phyloP scores from a whole-genome alignment of 1,140 invertebrate species.

The Hermetia illucens region DNA sequence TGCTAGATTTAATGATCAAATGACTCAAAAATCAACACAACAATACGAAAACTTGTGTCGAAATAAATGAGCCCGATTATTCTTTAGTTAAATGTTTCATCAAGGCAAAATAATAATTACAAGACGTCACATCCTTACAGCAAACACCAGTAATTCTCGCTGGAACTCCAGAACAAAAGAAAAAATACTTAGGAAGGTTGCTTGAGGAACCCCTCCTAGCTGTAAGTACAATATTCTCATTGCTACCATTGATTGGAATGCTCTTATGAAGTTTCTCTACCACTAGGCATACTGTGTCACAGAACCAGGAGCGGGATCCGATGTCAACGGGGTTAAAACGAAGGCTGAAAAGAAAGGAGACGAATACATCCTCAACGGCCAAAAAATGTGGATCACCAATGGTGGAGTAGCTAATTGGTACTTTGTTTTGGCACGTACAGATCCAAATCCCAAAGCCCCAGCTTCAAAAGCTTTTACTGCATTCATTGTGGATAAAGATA shows the following conservation, averaged over 20 bases:
- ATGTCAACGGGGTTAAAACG: slow-evolving; percentile 76
- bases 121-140: slow-evolving; percentile 37
- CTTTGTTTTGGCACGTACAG: slow-evolving; percentile 79
- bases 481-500: slow-evolving; percentile 82
- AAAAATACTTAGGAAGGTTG: slow-evolving; percentile 81
- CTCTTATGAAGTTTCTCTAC: not conserved
- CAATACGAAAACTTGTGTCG: no score
- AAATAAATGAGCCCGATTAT: no score
- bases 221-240: slow-evolving; percentile 40
- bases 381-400: slow-evolving; percentile 98
- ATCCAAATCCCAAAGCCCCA: slow-evolving; percentile 74
- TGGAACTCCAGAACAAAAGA: slow-evolving; percentile 78
- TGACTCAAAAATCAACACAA: no score
- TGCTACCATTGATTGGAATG: not conserved
- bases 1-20: no score
- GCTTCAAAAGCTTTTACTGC: slow-evolving; percentile 82
- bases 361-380: slow-evolving; percentile 83
- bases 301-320: slow-evolving; percentile 80
- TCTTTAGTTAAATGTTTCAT: no score
- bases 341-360: slow-evolving; percentile 83
- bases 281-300: slow-evolving; percentile 76
- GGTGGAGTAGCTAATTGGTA: slow-evolving; percentile 91
- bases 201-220: slow-evolving; percentile 77
- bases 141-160: slow-evolving; percentile 76
- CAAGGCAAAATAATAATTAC: no score